phyloP scores from a whole-genome alignment of 1,140 invertebrate genomes.

The Campoletis sonorensis region DNA sequence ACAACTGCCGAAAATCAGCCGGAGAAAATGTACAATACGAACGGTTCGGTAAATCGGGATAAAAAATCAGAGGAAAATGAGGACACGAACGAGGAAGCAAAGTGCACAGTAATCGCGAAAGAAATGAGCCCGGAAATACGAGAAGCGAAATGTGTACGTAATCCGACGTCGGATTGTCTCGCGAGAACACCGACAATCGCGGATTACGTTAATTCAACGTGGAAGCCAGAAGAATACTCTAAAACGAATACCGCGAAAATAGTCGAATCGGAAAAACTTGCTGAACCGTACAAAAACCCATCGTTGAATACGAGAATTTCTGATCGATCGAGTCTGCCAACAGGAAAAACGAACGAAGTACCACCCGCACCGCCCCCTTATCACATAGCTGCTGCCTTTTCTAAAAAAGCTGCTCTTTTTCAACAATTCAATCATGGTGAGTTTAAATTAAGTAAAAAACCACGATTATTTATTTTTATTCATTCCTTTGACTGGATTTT shows the following conservation, averaged over 20 bases:
- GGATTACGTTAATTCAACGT: conserved; percentile 72
- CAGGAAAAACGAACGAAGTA: conserved; percentile 61
- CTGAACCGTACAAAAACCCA: conserved; percentile 65
- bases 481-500: conserved; percentile 26
- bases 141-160: conserved; percentile 72
- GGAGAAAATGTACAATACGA: conserved; percentile 59
- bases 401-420: conserved; percentile 80
- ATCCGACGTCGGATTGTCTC: conserved; percentile 69
- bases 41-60: conserved; percentile 53
- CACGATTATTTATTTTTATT: background rate
- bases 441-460: background rate
- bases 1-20: conserved; percentile 58
- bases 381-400: conserved; percentile 83
- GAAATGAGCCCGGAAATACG: conserved; percentile 72
- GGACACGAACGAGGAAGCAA: conserved; percentile 63
- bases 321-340: conserved; percentile 45
- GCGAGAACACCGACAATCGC: conserved; percentile 68
- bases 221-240: conserved; percentile 73
- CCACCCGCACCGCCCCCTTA: conserved; percentile 80
- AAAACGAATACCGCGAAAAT: conserved; percentile 72
- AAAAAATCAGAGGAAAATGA: conserved; percentile 60
- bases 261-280: conserved; percentile 71
- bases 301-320: conserved; percentile 54
- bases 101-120: conserved; percentile 67
- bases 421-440: conserved; percentile 69